phyloP scores from a whole-genome alignment of 2,113 vertebrate species.

The Ptyas mucosa region DNA sequence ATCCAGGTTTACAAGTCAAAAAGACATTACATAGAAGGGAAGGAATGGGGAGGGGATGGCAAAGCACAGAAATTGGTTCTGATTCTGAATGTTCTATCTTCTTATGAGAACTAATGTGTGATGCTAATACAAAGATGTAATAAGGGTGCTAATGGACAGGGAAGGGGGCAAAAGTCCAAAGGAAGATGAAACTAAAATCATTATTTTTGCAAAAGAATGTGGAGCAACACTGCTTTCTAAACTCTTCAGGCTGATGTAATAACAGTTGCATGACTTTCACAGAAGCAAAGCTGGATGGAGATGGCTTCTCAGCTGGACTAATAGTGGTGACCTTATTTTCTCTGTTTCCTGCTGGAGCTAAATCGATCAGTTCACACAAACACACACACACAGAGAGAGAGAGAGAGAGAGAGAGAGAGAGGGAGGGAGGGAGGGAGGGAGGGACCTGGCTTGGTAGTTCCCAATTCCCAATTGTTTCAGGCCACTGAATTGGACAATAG shows the following conservation, averaged over 20 bases:
- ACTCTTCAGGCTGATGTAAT: not conserved
- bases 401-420: too few species aligned
- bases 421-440: too few species aligned
- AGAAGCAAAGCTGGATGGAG: not conserved
- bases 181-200: not conserved
- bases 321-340: not conserved
- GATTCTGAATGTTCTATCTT: not conserved
- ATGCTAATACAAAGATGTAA: not conserved
- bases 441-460: not conserved
- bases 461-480: not conserved
- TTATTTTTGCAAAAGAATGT: not conserved
- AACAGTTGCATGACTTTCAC: not conserved
- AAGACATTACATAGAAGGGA: not conserved
- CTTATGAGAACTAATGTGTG: not conserved
- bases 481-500: not conserved
- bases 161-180: not conserved
- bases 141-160: not conserved
- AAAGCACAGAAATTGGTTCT: not conserved
- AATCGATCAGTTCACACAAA: not conserved
- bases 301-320: not conserved
- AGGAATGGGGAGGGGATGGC: not conserved
- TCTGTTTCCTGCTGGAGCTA: not conserved
- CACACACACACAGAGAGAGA: not conserved
- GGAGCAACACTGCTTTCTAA: not conserved
- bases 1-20: not conserved